A percentile compares a stretch with the other conserved stretches of the same genome.
Evolutionary conservation across 64 coral and sea anemone genomes (phyloP).

Genomic region (Montipora efflorescens): DNA sequence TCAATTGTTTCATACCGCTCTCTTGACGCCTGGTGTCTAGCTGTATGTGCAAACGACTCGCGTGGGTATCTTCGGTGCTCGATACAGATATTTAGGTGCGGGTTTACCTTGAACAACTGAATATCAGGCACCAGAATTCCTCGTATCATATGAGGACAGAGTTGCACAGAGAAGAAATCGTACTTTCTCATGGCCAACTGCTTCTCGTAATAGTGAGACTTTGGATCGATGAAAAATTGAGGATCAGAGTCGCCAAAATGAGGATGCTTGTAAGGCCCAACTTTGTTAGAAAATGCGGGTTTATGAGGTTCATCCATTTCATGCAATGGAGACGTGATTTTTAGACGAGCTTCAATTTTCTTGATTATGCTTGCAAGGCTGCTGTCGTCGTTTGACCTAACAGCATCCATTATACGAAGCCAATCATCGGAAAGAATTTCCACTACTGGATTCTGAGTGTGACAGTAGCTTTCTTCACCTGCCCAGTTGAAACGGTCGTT

Average conservation of each 20-base stretch:
- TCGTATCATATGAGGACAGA: conserved; percentile 59
- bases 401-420: conserved; percentile 8
- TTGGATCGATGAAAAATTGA: not conserved
- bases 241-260: not conserved
- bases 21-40: conserved; percentile 59
- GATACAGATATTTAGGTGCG: conserved; percentile 68
- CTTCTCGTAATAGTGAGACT: conserved; percentile 66
- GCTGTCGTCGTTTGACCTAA: not conserved
- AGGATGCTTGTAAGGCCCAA: conserved; percentile 67
- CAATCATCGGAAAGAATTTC: conserved; percentile 38
- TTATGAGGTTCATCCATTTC: not conserved
- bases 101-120: conserved; percentile 66
- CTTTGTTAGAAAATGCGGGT: not conserved
- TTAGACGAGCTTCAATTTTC: not conserved
- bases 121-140: conserved; percentile 70
- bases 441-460: not conserved
- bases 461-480: too few species aligned
- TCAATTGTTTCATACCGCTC: conserved; percentile 66
- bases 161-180: conserved; percentile 72
- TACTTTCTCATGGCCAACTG: conserved; percentile 42
- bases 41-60: conserved; percentile 67
- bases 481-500: not conserved
- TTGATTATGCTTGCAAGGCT: not conserved
- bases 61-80: conserved; percentile 70
- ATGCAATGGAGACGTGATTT: not conserved